Conservation (phyloP, 1,140 invertebrate genomes). For the Cylas formicarius region DNA sequence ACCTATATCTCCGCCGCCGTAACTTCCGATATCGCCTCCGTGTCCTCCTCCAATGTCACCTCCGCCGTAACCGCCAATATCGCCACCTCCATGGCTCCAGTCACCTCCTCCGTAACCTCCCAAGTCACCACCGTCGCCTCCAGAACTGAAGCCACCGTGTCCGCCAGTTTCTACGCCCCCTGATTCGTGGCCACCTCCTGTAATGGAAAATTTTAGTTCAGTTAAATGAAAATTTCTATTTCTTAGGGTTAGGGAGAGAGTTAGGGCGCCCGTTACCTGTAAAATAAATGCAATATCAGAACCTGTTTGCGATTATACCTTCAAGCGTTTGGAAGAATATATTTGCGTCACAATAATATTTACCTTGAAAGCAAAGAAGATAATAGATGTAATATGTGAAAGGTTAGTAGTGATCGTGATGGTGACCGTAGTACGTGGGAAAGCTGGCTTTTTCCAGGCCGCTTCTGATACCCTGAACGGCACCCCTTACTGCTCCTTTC, state of each 20-base stretch:
- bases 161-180: constrained; percentile 9
- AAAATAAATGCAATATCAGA: background rate
- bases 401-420: constrained; percentile 5
- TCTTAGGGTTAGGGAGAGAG: no score
- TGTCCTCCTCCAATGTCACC: constrained; percentile 15
- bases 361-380: background rate
- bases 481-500: no score
- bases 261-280: no score
- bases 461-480: no score
- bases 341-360: background rate
- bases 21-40: constrained; percentile 15
- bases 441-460: no score
- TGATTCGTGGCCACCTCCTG: constrained; percentile 23
- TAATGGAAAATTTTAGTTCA: constrained; percentile 19
- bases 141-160: constrained; percentile 11
- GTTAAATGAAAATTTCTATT: background rate
- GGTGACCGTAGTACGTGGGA: background rate
- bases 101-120: constrained; percentile 15
- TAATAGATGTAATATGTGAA: background rate
- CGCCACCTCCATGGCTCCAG: constrained; percentile 19
- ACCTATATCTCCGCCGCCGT: constrained; percentile 16
- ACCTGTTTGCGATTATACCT: background rate
- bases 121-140: constrained; percentile 15
- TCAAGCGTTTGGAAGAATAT: background rate
- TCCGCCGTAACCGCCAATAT: constrained; percentile 11